These are phyloP conservation scores for Cantharis rufa DNA, from an alignment of 2,888 invertebrate genomes.

Conservation along the genomic window DNA sequence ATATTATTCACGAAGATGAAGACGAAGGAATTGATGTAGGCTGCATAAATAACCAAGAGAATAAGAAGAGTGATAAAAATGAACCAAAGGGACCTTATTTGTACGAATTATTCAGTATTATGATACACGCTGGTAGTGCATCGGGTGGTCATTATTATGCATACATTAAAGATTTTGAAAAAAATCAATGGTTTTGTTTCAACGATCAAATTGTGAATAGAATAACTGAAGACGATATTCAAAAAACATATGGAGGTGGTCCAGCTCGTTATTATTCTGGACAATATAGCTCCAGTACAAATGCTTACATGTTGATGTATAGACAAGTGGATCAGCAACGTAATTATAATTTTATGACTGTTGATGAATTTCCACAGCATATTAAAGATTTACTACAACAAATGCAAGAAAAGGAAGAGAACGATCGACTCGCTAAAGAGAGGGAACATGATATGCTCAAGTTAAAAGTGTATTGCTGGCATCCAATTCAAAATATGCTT, in stretches of 20 bases:
- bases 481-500: constrained; percentile 61
- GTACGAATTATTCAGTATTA: constrained; percentile 87
- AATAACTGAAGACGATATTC: constrained; percentile 77
- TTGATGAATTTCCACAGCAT: constrained; percentile 75
- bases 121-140: constrained; percentile 91
- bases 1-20: constrained; percentile 58
- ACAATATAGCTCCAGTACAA: constrained; percentile 78
- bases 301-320: constrained; percentile 92
- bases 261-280: constrained; percentile 71
- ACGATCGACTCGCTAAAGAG: constrained; percentile 62
- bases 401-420: constrained; percentile 69
- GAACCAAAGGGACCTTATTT: constrained; percentile 68
- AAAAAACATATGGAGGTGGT: constrained; percentile 80
- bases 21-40: constrained; percentile 70
- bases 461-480: constrained; percentile 67
- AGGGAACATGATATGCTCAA: constrained; percentile 66
- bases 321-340: constrained; percentile 70
- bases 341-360: constrained; percentile 67
- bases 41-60: constrained; percentile 59
- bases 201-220: constrained; percentile 82
- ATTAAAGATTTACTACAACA: constrained; percentile 66
- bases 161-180: constrained; percentile 81
- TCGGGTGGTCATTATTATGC: constrained; percentile 92
- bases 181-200: constrained; percentile 82
- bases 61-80: constrained; percentile 57